Base-by-base conservation (phyloP, 1,140 invertebrate species). In the Monomorium pharaonis region DNA sequence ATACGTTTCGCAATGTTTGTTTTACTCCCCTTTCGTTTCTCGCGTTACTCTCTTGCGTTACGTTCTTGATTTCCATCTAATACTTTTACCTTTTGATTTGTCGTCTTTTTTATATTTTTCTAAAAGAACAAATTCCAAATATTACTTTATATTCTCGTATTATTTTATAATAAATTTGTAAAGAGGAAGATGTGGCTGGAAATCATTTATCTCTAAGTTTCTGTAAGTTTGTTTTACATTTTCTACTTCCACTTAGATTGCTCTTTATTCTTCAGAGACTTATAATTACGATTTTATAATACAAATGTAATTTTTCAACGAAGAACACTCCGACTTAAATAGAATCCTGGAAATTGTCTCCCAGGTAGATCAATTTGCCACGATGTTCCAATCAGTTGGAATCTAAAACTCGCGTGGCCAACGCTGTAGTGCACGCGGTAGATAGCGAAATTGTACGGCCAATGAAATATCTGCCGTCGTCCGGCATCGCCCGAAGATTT, bases 381-480 rank as follows among this genome's bases (percentile, higher is more conserved):
- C 51, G 14, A 72, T 72, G 67, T 74, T 47, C 78, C 78, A 58
- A 72, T 83, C 67, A 58, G 24, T 60, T 51, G 78, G 67, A 72
- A 74, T 83, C 37, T 58, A 83, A 89, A 89, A 89, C 86, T 89
- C 88, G 60, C 67, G 67, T 77, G 72, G 85, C 78, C 84, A 63
- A 67, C 76, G 70, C 30, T 83, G 69, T 75, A 77, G 78, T 84
- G 78, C 67, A 70, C 89, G 69, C 75, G 47, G 77, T 58, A 81
- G 76, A 65, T 76, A 86, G 88, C 87, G 89, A 84, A 86, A 90
- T 90, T 87, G 89, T 87, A 89, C 84, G 70, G 60, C 83, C 90
- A 89, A 84, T 89, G 90, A 91, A 91, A 91, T 91, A 91, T 91
- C 84, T 86, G 88, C 90, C 83, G 88, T 91, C 88, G 90, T 80